phyloP scores from a whole-genome alignment of 1,140 invertebrate species.

The Aplysia californica region DNA sequence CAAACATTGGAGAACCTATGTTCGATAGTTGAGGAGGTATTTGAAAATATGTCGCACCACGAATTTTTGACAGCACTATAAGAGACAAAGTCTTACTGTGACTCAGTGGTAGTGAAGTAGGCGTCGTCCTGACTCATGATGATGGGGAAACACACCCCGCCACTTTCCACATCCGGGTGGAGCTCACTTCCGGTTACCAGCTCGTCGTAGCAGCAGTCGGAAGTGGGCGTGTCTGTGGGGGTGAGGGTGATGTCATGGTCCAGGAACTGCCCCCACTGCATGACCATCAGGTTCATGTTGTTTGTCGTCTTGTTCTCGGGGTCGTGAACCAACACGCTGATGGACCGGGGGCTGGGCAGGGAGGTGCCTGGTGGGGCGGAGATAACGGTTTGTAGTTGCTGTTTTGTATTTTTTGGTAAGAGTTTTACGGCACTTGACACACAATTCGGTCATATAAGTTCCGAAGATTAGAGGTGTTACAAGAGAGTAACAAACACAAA shows the following conservation, averaged over 20 bases:
- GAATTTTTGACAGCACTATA: too few species aligned
- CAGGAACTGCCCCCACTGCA: constrained; percentile 98
- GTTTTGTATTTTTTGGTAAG: too few species aligned
- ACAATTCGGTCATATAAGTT: too few species aligned
- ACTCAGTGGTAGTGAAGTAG: background rate
- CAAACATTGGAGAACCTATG: too few species aligned
- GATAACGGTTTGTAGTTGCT: too few species aligned
- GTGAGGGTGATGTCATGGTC: constrained; percentile 85
- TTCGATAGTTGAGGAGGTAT: too few species aligned
- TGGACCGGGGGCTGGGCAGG: background rate
- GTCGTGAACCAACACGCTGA: constrained; percentile 11
- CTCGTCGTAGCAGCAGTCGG: background rate
- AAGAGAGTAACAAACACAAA: too few species aligned
- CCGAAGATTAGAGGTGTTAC: too few species aligned
- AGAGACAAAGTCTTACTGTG: too few species aligned
- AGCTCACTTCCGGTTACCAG: background rate
- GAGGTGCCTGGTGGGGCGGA: background rate
- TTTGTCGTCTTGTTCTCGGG: background rate
- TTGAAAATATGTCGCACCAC: too few species aligned
- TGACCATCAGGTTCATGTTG: constrained; percentile 78
- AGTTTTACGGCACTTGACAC: too few species aligned
- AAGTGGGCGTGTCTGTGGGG: background rate
- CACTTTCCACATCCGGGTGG: background rate
- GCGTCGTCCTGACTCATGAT: background rate
- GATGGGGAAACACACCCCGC: background rate